These are phyloP conservation scores for Dinocampus coccinellae DNA, from an alignment of 2,888 invertebrate species.

Conservation along the genomic window DNA sequence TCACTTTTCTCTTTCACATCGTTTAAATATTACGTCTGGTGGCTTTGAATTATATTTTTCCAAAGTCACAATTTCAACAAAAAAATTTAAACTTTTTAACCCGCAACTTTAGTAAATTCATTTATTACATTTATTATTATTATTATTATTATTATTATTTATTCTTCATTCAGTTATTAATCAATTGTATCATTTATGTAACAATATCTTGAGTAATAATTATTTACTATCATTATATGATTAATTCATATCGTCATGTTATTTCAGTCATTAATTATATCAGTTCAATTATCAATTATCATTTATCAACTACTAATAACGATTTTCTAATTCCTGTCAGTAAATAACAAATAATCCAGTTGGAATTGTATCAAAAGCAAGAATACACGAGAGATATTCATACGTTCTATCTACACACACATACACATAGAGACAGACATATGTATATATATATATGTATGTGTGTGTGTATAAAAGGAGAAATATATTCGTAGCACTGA, in stretches of 20 bases:
- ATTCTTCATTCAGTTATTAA: no score
- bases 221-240: background rate
- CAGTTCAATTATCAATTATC: background rate
- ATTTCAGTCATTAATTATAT: no score
- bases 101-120: background rate
- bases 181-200: no score
- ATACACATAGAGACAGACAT: background rate
- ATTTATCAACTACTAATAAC: slow-evolving; percentile 17
- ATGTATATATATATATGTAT: background rate
- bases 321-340: slow-evolving; percentile 25
- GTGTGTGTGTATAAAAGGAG: slow-evolving; percentile 14
- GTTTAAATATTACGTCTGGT: background rate
- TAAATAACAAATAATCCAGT: slow-evolving; percentile 12
- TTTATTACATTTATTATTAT: background rate
- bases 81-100: background rate
- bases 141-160: background rate
- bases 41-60: background rate
- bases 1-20: background rate
- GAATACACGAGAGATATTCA: background rate
- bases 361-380: background rate
- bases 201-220: background rate
- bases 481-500: background rate
- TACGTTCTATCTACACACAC: no score
- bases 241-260: no score
- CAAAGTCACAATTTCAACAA: background rate